A percentile compares a stretch with the other conserved stretches of the same genome.
These are phyloP conservation scores for Torymus tubicola DNA, from an alignment of 2,888 invertebrate genomes.

Conservation along the genomic window DNA sequence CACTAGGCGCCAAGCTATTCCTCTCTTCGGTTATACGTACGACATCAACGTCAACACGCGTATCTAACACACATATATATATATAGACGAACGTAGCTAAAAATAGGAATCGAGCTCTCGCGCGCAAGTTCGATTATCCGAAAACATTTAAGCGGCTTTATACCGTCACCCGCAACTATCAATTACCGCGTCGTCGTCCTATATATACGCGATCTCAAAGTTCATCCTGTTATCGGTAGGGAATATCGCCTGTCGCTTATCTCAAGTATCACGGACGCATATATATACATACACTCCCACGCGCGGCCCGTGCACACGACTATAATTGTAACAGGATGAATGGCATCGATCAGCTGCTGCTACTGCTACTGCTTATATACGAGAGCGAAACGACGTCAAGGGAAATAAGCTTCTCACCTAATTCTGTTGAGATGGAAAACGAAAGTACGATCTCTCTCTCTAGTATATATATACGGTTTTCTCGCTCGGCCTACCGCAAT, in stretches of 20 bases:
- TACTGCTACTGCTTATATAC: too few species aligned
- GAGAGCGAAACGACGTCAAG: conserved; percentile 3
- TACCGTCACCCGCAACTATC: background rate
- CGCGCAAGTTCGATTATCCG: too few species aligned
- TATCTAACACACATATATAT: too few species aligned
- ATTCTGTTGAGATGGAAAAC: conserved; percentile 51
- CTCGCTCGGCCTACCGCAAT: too few species aligned
- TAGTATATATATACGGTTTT: background rate
- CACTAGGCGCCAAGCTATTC: too few species aligned
- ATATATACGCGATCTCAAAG: background rate
- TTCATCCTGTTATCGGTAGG: conserved; percentile 3
- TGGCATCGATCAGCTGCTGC: conserved; percentile 13
- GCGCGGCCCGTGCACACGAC: background rate
- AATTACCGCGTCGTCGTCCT: background rate
- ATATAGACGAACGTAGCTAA: too few species aligned
- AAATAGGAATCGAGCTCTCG: too few species aligned
- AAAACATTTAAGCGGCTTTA: conserved; percentile 8
- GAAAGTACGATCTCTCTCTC: conserved; percentile 18
- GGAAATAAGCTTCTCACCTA: conserved; percentile 38
- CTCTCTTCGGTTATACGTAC: too few species aligned
- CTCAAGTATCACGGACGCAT: background rate
- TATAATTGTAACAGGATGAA: conserved; percentile 24
- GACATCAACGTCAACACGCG: too few species aligned
- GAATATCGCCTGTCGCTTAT: conserved; percentile 22
- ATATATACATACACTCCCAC: too few species aligned